phyloP scores from a whole-genome alignment of 2,797 vertebrate species.

The Tolypeutes matacus region DNA sequence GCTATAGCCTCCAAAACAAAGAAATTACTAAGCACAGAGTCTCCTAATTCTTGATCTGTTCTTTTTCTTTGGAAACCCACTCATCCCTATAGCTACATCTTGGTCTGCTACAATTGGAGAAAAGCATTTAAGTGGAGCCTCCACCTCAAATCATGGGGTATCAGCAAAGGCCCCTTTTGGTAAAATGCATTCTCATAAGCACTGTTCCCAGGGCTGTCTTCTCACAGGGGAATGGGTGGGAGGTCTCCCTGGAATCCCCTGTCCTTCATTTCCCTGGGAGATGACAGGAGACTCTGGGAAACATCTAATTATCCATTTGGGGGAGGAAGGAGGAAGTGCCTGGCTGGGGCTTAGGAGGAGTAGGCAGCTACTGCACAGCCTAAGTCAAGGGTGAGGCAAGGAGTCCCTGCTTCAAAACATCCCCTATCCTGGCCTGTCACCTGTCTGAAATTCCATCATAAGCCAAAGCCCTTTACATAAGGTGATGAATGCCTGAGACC shows the following conservation, averaged over 20 bases:
- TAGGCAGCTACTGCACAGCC: neutral
- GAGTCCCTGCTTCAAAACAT: neutral
- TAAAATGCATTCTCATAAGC: accelerated
- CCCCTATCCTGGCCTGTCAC: accelerated
- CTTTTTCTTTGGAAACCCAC: neutral
- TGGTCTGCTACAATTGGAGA: neutral
- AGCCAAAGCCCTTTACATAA: neutral
- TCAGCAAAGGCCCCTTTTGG: neutral
- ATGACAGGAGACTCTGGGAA: neutral
- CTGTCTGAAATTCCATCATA: no score
- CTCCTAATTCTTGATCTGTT: neutral
- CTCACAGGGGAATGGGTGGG: constrained; percentile 14
- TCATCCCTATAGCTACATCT: accelerated
- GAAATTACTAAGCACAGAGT: neutral
- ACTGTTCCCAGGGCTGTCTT: accelerated
- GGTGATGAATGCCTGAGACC: accelerated
- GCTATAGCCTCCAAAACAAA: neutral
- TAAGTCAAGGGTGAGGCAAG: neutral
- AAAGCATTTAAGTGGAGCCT: neutral
- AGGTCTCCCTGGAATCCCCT: neutral
- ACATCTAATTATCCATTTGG: neutral
- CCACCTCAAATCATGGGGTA: neutral
- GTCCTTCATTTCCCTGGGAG: constrained; percentile 7
- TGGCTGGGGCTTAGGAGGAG: neutral
- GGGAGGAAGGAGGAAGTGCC: neutral